Evolutionary conservation across 92 coral and sea anemone species (phyloP).

Genomic region (Paramuricea clavata): DNA sequence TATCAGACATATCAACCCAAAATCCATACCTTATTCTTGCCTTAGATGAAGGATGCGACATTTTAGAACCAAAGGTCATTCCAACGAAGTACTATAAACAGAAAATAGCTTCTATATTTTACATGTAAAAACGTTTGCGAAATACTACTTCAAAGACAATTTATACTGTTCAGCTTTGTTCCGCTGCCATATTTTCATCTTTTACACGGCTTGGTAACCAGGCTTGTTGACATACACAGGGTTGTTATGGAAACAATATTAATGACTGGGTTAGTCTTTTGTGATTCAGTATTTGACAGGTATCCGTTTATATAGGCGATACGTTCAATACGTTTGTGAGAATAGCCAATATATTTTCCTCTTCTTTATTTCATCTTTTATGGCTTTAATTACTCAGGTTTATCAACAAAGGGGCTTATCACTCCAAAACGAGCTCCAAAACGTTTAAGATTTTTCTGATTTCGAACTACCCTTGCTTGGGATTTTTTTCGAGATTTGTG

Average conservation of each 20-base stretch:
- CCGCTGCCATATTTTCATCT: not conserved
- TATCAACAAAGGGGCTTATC: no score
- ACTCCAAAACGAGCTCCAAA: no score
- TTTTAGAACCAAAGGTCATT: slow-evolving; percentile 80
- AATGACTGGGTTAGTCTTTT: not conserved
- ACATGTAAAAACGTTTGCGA: not conserved
- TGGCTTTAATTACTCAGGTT: no score
- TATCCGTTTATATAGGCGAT: not conserved
- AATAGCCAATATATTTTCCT: not conserved
- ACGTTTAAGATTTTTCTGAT: no score
- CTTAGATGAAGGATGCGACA: slow-evolving; percentile 86
- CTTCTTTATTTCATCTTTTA: not conserved
- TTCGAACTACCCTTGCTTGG: no score
- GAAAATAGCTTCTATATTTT: not conserved
- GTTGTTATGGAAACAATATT: slow-evolving; percentile 42
- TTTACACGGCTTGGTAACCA: slow-evolving; percentile 30
- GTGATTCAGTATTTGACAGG: not conserved
- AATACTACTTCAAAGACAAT: not conserved
- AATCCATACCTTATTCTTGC: slow-evolving; percentile 80
- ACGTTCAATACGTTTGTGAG: not conserved
- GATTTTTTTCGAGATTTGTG: no score
- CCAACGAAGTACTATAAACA: slow-evolving; percentile 43
- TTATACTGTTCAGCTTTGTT: not conserved
- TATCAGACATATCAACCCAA: not conserved
- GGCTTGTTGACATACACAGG: slow-evolving; percentile 37